A percentile compares a stretch with the other conserved stretches of the same genome.
These are phyloP conservation scores for Nemotelus nigrinus DNA, from an alignment of 2,888 invertebrate genomes.

Conservation along the genomic window DNA sequence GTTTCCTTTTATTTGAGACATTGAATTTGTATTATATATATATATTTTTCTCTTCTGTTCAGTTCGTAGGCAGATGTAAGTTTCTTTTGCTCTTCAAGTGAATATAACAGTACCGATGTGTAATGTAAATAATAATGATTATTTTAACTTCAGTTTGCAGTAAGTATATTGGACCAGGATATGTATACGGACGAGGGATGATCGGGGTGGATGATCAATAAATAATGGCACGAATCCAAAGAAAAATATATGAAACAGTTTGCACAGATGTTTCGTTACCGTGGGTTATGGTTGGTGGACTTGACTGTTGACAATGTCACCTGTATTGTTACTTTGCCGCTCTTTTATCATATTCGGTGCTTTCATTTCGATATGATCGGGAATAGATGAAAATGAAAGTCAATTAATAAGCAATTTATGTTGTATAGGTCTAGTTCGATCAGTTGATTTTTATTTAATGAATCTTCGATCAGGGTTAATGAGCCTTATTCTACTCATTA, in stretches of 20 bases:
- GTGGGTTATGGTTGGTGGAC: slow-evolving; percentile 19
- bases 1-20: slow-evolving; percentile 2
- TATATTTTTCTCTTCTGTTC: slow-evolving; percentile 4
- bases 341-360: not conserved
- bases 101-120: slow-evolving; percentile 2
- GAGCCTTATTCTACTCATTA: too few relatives aligned
- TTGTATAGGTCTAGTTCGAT: too few relatives aligned
- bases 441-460: too few relatives aligned
- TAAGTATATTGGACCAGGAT: not conserved
- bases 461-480: too few relatives aligned
- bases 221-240: slow-evolving; percentile 45
- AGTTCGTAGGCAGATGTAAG: slow-evolving; percentile 15
- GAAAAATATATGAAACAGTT: slow-evolving; percentile 34
- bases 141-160: too few relatives aligned
- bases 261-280: slow-evolving; percentile 21
- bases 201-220: slow-evolving; percentile 40
- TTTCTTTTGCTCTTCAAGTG: not conserved
- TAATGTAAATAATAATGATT: slow-evolving; percentile 16
- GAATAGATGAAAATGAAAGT: too few relatives aligned
- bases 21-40: too few relatives aligned
- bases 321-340: slow-evolving; percentile 3
- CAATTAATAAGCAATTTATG: too few relatives aligned
- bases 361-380: too few relatives aligned
- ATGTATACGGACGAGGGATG: slow-evolving; percentile 1
- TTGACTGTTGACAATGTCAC: slow-evolving; percentile 12